Base-by-base conservation (phyloP, 2,888 invertebrate genomes). In the Eupithecia subumbrata region DNA sequence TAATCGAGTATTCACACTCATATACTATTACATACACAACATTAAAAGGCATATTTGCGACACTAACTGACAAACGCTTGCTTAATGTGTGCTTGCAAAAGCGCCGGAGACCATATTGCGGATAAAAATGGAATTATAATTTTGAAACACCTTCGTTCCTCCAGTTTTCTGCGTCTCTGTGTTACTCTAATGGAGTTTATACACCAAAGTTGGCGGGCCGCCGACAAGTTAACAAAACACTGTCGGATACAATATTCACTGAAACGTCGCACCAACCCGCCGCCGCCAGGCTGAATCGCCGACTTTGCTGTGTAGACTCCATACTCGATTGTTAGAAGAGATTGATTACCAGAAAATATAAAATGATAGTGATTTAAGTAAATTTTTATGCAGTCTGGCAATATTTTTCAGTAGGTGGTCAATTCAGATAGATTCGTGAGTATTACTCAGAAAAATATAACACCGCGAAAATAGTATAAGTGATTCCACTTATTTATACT, bases 31-130 rank as follows among this genome's bases (percentile, higher is more conserved):
- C 60, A 60, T 85, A 89, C 86, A 91, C 89, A 90, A 91, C 90
- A 85, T 88, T 87, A 86, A 89, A 92, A 92, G 91, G 91, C 92
- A 91, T 91, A 82, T 89, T 88, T 86, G 85, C 87, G 85, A 90
- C 82, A 86, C 86, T 81, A 81, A 84, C 84, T 84, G 81, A 84
- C 83, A 82, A 78, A 80, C 80, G 79, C 81, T 83, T 77, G 5
- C 79, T 79, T 85, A 85, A 85, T 87, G 85, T 84, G 86, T 84
- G 84, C 80, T 85, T 78, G 78, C 76, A 67, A 30, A n/a, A 78
- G 75, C 76, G 69, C 72, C 71, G 40, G 70, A 30, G 30, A 75
- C 66, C 69, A 76, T 69, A 1, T 74, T 75, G 72, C 72, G 68
- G 69, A 9, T 40, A 37, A 34, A 67, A 48, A 22, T 40, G 37